These are phyloP conservation scores for Grammomys dolichurus DNA, from an alignment of 2,113 vertebrate species.

Conservation along the genomic window DNA sequence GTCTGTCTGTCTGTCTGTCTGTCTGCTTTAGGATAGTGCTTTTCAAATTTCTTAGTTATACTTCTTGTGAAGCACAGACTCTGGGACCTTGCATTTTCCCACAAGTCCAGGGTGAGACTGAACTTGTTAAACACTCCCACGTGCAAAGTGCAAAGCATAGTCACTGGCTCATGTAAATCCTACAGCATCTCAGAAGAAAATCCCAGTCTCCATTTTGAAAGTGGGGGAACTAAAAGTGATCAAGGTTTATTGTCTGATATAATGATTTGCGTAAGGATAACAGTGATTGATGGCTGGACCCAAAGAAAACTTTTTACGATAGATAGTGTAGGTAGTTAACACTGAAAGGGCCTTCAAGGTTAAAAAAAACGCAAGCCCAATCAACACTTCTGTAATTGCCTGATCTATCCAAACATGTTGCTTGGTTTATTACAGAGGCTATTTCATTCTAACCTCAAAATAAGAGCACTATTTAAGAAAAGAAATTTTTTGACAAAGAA, in stretches of 20 bases:
- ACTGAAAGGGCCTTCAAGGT: not conserved
- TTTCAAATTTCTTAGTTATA: not conserved
- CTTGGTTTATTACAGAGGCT: not conserved
- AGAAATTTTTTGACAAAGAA: not conserved
- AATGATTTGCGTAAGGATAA: not conserved
- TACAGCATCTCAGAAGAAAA: not conserved
- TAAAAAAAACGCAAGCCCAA: not conserved
- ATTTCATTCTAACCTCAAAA: not conserved
- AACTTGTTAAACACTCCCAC: not conserved
- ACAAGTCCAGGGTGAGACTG: not conserved
- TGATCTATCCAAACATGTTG: not conserved
- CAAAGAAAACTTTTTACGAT: not conserved
- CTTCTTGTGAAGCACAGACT: not conserved
- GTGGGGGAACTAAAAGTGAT: not conserved
- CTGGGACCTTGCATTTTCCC: not conserved
- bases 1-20: not conserved
- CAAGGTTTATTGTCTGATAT: not conserved
- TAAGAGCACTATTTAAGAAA: slow-evolving; percentile 9
- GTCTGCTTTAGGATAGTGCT: not conserved
- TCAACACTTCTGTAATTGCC: not conserved
- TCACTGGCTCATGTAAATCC: not conserved
- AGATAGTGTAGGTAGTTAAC: not conserved
- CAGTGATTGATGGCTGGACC: not conserved
- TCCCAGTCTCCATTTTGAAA: not conserved
- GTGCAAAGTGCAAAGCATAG: not conserved